Evolutionary conservation across 2,113 vertebrate species (phyloP).

Genomic region (Takifugu flavidus): DNA sequence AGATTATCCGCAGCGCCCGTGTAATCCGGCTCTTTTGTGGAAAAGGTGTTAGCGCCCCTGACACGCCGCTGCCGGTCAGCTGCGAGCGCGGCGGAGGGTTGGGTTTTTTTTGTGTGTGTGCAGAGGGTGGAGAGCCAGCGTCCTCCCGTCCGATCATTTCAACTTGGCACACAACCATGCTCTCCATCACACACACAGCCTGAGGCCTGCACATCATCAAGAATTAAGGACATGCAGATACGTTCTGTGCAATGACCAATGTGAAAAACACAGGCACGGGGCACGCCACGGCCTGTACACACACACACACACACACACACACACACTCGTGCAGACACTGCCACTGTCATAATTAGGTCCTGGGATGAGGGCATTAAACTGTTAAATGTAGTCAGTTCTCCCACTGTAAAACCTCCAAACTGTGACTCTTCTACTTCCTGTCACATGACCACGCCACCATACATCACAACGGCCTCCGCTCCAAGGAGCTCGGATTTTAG

Average conservation of each 20-base stretch:
- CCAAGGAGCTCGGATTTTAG: slow-evolving; percentile 44
- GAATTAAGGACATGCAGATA: slow-evolving; percentile 81
- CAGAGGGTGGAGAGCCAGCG: slow-evolving; percentile 39
- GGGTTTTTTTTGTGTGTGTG: slow-evolving; percentile 24
- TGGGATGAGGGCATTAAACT: slow-evolving; percentile 69
- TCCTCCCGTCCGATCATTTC: slow-evolving; percentile 64
- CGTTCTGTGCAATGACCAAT: slow-evolving; percentile 70
- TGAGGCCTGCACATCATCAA: slow-evolving; percentile 77
- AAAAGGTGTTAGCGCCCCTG: slow-evolving; percentile 18
- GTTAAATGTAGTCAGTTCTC: slow-evolving; percentile 63
- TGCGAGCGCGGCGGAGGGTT: slow-evolving; percentile 28
- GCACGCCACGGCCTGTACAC: slow-evolving; percentile 19
- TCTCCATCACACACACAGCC: slow-evolving; percentile 75
- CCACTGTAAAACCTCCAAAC: slow-evolving; percentile 44
- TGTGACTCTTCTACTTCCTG: slow-evolving; percentile 20
- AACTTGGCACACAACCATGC: slow-evolving; percentile 66
- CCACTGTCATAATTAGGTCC: slow-evolving; percentile 68
- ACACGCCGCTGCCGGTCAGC: slow-evolving; percentile 28
- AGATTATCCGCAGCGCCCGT: slow-evolving; percentile 40
- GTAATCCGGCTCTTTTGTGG: slow-evolving; percentile 53
- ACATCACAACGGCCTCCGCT: slow-evolving; percentile 39
- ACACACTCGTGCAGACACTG: slow-evolving; percentile 31
- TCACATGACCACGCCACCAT: slow-evolving; percentile 9
- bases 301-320: slow-evolving; percentile 7
- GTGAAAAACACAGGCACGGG: slow-evolving; percentile 59